Evolutionary conservation across 2,888 invertebrate species (phyloP).

Genomic region (Elysia crispata): DNA sequence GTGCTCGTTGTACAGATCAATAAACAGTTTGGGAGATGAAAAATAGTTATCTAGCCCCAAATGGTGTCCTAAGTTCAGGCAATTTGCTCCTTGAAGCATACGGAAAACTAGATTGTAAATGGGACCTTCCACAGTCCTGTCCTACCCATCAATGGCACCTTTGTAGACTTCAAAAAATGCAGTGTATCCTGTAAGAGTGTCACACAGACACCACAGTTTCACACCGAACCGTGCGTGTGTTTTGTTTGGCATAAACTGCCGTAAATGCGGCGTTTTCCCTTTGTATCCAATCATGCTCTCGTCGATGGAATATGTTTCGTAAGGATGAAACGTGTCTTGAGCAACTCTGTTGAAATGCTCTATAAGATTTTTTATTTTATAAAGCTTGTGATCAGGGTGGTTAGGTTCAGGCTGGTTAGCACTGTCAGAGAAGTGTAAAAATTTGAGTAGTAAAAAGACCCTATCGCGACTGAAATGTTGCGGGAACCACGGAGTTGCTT

Average conservation of each 20-base stretch:
- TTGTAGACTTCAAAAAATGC: slow-evolving; percentile 13
- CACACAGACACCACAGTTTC: slow-evolving; percentile 9
- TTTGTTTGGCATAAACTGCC: slow-evolving; percentile 26
- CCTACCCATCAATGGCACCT: not conserved
- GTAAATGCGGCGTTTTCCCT: slow-evolving; percentile 24
- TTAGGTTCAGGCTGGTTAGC: too few relatives aligned
- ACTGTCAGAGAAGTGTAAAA: slow-evolving; percentile 29
- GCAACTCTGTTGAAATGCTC: not conserved
- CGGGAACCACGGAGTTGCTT: slow-evolving; percentile 32
- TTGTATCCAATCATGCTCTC: slow-evolving; percentile 32
- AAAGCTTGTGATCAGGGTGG: not conserved
- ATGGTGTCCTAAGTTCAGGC: slow-evolving; percentile 13
- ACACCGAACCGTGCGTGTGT: slow-evolving; percentile 22
- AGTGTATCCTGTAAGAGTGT: not conserved
- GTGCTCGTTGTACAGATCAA: not conserved
- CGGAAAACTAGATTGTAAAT: slow-evolving; percentile 10
- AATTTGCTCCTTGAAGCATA: not conserved
- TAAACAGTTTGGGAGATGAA: slow-evolving; percentile 22
- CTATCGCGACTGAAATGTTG: slow-evolving; percentile 27
- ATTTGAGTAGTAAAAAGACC: slow-evolving; percentile 22
- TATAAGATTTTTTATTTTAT: slow-evolving; percentile 7
- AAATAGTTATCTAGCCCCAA: slow-evolving; percentile 30
- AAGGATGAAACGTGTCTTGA: not conserved
- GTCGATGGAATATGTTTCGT: not conserved
- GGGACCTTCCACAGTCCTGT: not conserved